Conservation (phyloP, 2,888 invertebrate genomes). For the Pelosia muscerda region DNA sequence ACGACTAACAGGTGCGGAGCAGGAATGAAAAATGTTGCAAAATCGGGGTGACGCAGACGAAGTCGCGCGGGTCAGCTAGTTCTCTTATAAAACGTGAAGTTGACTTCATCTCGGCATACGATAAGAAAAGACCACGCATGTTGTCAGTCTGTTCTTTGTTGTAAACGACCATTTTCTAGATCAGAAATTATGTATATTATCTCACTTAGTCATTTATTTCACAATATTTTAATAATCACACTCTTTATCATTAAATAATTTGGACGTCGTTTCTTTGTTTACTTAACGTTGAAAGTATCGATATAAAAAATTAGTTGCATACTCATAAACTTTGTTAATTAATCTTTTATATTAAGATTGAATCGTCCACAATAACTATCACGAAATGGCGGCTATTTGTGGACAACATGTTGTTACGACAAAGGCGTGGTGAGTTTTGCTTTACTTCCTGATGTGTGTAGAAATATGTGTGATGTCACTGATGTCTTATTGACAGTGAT, state of each 20-base stretch:
- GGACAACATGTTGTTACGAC: constrained; percentile 53
- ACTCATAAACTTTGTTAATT: no score
- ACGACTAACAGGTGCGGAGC: no score
- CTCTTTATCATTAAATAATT: constrained; percentile 19
- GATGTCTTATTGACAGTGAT: constrained; percentile 5
- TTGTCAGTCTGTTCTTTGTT: background rate
- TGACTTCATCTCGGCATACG: background rate
- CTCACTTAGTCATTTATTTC: no score
- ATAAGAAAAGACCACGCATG: background rate
- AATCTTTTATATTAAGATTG: constrained; percentile 55
- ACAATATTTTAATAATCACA: background rate
- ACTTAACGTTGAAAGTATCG: constrained; percentile 52
- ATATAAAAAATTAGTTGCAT: no score
- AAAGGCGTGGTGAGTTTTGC: constrained; percentile 50
- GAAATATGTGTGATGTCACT: constrained; percentile 39
- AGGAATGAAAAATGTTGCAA: no score
- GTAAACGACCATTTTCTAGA: background rate
- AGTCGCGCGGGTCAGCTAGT: no score
- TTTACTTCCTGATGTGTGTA: constrained; percentile 43
- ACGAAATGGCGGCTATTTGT: constrained; percentile 53
- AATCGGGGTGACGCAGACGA: no score
- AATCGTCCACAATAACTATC: constrained; percentile 45
- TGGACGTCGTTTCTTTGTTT: constrained; percentile 27
- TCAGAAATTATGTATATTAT: background rate
- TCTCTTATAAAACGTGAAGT: no score